A percentile compares a stretch with the other conserved stretches of the same genome.
Conservation (phyloP, 1,140 invertebrate species). For the Pinna nobilis region DNA sequence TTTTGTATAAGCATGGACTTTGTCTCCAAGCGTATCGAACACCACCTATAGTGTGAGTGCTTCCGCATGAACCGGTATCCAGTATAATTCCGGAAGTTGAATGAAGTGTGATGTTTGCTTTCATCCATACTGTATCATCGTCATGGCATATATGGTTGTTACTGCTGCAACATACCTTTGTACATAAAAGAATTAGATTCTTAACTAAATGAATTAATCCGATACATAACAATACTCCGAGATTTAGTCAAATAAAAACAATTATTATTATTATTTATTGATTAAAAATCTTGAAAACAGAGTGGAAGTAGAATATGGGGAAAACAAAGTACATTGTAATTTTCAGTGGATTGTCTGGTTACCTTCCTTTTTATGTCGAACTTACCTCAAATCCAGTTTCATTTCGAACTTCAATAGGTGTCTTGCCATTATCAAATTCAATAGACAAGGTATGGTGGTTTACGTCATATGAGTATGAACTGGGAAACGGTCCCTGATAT, state of each 20-base stretch:
- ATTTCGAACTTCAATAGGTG: constrained; percentile 45
- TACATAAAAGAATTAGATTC: too few relatives aligned
- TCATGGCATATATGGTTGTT: neutral
- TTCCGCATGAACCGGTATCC: constrained; percentile 34
- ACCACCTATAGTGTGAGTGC: constrained; percentile 21
- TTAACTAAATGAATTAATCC: too few relatives aligned
- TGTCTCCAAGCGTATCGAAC: constrained; percentile 65
- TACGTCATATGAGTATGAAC: constrained; percentile 11
- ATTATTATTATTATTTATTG: too few relatives aligned
- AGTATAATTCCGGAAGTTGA: constrained; percentile 43
- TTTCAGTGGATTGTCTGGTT: too few relatives aligned
- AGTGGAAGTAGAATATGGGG: too few relatives aligned
- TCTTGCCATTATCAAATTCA: constrained; percentile 44
- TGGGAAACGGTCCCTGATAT: constrained; percentile 56
- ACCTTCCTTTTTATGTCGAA: neutral
- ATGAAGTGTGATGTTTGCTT: constrained; percentile 39
- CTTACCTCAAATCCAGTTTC: constrained; percentile 57
- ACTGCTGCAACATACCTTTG: constrained; percentile 7
- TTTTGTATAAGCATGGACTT: constrained; percentile 60
- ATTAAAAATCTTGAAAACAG: too few relatives aligned
- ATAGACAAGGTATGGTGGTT: constrained; percentile 16
- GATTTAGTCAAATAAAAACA: too few relatives aligned
- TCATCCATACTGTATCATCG: constrained; percentile 32
- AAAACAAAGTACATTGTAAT: too few relatives aligned
- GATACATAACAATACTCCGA: too few relatives aligned